Evolutionary conservation across 1,140 invertebrate genomes (phyloP), one percentile per base, ranked within the genome.

Genomic region (Drosophila gunungcola): DNA sequence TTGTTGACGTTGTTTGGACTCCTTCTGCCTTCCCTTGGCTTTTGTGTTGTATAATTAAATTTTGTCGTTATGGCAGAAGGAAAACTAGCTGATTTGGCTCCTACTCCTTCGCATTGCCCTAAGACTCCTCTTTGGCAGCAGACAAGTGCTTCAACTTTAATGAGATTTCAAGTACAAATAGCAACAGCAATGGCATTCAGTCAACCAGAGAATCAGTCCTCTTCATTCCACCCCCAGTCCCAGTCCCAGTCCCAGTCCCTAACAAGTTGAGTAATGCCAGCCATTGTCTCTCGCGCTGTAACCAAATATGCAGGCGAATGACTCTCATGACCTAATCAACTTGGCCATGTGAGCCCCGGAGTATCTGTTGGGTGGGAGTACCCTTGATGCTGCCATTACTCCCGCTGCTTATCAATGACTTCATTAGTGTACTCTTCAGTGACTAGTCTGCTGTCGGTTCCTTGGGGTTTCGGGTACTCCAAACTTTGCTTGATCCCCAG

Each of bases 141-240:
- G 73, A 60, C 78, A 82, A 88, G 62, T 80, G 76, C 83, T 89
- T 88, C 60, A 89, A 89, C 70, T 88, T 81, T 89, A 88, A 88
- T 89, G 79, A 88, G 80, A 88, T 88, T 89, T 88, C 84, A 83
- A 88, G 83, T 89, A 80, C 84, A 80, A 88, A 89, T 88, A 88
- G 67, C 65, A 55, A 72, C 62, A 53, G 70, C 52, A 64, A 38
- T 53, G 72, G 51, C 51, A 62, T 61, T 61, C 68, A 73, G 56
- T 52, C 67, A 61, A 57, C 39, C 46, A 10, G 4, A 43, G 39
- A 27, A 63, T n/a, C 38, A 45, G 13, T 29, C 25, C 4, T 16
- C 3, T 53, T 4, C 34, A 12, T 49, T 51, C 25, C 48, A 29
- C 2, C 53, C 43, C 42, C 29, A 29, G 7, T 3, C 29, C n/a